Evolutionary conservation across 2,113 vertebrate genomes (phyloP), one percentile per base, ranked within the genome.

Genomic region (Planiliza haematocheilus): DNA sequence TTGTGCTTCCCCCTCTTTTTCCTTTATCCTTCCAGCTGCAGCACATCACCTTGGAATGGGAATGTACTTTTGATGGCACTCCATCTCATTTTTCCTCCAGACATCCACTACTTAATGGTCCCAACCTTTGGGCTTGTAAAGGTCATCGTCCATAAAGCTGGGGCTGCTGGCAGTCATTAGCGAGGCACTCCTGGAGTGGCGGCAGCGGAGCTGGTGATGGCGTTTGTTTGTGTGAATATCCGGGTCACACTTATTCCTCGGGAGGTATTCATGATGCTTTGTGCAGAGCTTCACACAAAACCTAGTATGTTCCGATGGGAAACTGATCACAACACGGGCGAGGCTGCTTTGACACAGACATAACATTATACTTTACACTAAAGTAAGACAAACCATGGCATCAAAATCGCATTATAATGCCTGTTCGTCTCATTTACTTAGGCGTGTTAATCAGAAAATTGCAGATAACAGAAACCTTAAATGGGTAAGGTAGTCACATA

Each of bases 61-160:
- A 30, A 30, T 6, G 42, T 21, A 30, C 20, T 70, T 30, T 60
- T 41, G 56, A 60, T 59, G 7, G 8, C 14, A 48, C 24, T 45
- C 7, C 4, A 43, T 36, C 13, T 10, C 9, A 20, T 50, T 30
- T 42, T 37, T 41, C 30, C 20, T 50, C 52, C 56, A 55, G 69
- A 37, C 58, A 59, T 56, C 38, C 50, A 24, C 41, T 42, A 20
- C 56, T 55, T 88, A 88, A 87, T 87, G 64, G 79, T 49, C 7
- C 43, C 61, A 18, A 84, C 89, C 85, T 91, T 88, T 88, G 52
- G 68, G 13, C 39, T 82, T 68, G 61, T 72, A 89, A 89, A 88
- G 87, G 87, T 73, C 79, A 86, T 4, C 3, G n/a, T 64, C 51
- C 55, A 64, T 78, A 86, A 73, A 86, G 58, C 2, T 10, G 73